Conservation (phyloP, 2,888 invertebrate species). For the Laspeyria flexula region DNA sequence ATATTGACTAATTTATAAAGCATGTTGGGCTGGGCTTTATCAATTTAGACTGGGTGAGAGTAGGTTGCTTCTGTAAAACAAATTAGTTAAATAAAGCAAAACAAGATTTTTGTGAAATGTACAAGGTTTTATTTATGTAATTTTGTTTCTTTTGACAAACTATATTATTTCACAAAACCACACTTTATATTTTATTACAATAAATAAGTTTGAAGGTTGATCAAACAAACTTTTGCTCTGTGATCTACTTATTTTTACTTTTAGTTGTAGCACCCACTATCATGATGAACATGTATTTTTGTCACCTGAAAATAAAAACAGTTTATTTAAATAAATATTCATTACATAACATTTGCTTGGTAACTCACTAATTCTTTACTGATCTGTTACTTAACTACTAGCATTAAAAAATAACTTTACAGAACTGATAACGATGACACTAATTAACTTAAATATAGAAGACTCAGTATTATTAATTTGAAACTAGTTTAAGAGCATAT, state of each 20-base stretch:
- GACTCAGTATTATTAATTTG: no score
- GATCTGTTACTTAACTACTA: no score
- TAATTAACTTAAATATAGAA: no score
- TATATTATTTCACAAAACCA: constrained; percentile 1
- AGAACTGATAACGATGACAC: no score
- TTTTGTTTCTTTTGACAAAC: constrained; percentile 6
- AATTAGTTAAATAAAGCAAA: constrained; percentile 6
- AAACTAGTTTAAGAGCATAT: no score
- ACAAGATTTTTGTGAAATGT: neutral
- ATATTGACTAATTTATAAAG: neutral
- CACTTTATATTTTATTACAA: constrained; percentile 2
- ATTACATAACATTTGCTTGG: neutral
- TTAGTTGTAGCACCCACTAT: neutral
- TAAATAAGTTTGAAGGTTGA: constrained; percentile 2
- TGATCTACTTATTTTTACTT: neutral
- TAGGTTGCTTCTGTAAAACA: constrained; percentile 2
- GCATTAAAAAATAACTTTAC: no score
- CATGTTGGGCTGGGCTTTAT: neutral
- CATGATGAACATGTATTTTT: neutral
- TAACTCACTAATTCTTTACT: no score
- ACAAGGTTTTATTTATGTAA: constrained; percentile 3
- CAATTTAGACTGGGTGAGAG: neutral
- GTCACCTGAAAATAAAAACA: neutral
- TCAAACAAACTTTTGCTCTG: constrained; percentile 1
- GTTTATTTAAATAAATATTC: neutral